phyloP scores from a whole-genome alignment of 2,888 invertebrate genomes.

The Cantharis lateralis region DNA sequence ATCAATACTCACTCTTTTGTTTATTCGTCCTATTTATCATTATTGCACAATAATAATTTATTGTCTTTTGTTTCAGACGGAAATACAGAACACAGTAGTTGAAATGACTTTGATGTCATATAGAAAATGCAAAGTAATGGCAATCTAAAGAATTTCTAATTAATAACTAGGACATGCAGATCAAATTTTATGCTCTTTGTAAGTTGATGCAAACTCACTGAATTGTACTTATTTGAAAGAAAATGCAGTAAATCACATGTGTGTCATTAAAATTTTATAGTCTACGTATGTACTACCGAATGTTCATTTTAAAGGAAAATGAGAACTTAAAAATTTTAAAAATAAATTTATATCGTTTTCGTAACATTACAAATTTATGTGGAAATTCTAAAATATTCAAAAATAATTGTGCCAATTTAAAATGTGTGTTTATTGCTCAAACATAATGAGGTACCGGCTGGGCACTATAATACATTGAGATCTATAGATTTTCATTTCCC shows the following conservation, averaged over 20 bases:
- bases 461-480: background rate
- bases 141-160: background rate
- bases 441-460: background rate
- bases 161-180: conserved; percentile 3
- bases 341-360: background rate
- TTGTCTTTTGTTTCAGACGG: background rate
- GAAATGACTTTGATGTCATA: background rate
- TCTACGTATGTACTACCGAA: background rate
- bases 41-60: background rate
- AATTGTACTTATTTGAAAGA: background rate
- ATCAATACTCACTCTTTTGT: background rate
- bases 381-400: background rate
- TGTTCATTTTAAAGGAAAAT: background rate
- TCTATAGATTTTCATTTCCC: background rate
- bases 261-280: conserved; percentile 11
- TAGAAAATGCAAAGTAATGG: background rate
- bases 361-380: background rate
- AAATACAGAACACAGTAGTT: background rate
- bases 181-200: background rate
- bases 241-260: background rate
- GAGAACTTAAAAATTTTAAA: background rate
- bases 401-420: too few relatives aligned
- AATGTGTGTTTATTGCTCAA: background rate
- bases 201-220: background rate
- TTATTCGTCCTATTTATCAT: background rate